Percentiles rank a stretch among this genome's conserved stretches.
Conservation (phyloP, 1,140 invertebrate species). For the Halictus rubicundus region DNA sequence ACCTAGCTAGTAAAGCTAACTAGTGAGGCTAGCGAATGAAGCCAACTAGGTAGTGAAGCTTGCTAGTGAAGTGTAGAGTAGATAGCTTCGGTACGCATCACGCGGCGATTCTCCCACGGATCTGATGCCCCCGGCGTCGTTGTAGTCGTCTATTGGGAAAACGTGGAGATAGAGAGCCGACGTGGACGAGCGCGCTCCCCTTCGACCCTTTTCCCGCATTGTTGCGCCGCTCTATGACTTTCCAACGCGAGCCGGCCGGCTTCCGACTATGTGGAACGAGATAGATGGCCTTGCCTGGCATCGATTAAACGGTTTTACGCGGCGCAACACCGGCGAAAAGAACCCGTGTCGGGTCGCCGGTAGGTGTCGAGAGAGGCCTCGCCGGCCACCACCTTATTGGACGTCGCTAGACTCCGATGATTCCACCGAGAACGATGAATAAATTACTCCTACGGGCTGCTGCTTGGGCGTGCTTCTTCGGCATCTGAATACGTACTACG, state of each 20-base stretch:
- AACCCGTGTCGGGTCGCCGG: not conserved
- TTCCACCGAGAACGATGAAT: conserved; percentile 15
- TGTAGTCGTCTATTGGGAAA: conserved; percentile 21
- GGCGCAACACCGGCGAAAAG: conserved; percentile 12
- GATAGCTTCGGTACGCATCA: conserved; percentile 27
- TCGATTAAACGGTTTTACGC: conserved; percentile 40
- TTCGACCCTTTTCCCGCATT: conserved; percentile 4
- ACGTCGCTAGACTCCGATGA: conserved; percentile 4
- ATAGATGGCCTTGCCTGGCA: conserved; percentile 24
- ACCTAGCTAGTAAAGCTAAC: no score
- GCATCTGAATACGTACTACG: not conserved
- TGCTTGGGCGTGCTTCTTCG: not conserved
- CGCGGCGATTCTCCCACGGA: not conserved
- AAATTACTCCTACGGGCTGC: conserved; percentile 24
- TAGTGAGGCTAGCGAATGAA: no score
- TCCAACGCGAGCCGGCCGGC: conserved; percentile 9
- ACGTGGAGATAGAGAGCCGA: conserved; percentile 3
- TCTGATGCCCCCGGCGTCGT: no score
- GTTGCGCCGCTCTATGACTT: not conserved
- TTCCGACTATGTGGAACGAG: conserved; percentile 26
- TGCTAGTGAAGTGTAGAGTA: no score
- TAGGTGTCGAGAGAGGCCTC: conserved; percentile 5
- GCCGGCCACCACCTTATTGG: not conserved
- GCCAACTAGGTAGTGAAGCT: no score
- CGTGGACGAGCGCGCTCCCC: not conserved